phyloP scores from a whole-genome alignment of 2,797 vertebrate genomes.

The Artibeus lituratus region DNA sequence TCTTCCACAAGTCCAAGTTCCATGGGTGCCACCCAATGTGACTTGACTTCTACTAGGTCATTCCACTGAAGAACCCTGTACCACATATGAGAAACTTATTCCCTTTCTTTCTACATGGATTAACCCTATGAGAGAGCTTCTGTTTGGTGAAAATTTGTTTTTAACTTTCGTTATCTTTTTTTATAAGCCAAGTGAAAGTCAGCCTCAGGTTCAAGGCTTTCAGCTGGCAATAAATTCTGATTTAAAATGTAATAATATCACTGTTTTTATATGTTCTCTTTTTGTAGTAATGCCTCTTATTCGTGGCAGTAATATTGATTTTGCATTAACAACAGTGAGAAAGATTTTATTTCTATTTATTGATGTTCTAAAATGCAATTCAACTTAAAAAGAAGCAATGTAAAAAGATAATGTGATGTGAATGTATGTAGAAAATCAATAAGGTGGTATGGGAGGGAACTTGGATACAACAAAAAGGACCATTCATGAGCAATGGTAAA shows the following conservation, averaged over 20 bases:
- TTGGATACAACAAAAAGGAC: not conserved
- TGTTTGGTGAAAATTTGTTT: not conserved
- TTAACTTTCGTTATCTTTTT: not conserved
- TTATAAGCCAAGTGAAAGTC: not conserved
- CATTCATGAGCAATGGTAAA: not conserved
- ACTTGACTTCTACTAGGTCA: not conserved
- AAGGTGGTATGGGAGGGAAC: not conserved
- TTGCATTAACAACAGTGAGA: not conserved
- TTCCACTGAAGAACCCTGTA: not conserved
- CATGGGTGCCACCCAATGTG: not conserved
- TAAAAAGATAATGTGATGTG: not conserved
- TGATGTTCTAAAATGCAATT: not conserved
- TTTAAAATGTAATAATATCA: not conserved
- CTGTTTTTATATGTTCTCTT: not conserved
- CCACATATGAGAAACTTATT: not conserved
- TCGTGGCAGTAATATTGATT: not conserved
- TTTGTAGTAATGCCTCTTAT: not conserved
- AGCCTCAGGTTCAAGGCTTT: not conserved
- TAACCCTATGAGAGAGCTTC: not conserved
- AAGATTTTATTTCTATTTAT: slow-evolving; percentile 6
- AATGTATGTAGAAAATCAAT: not conserved
- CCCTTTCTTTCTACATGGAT: not conserved
- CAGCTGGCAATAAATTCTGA: not conserved
- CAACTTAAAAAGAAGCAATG: not conserved
- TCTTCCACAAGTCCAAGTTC: not conserved